Conservation (phyloP, 1,140 invertebrate species). For the Drosophila guanche region DNA sequence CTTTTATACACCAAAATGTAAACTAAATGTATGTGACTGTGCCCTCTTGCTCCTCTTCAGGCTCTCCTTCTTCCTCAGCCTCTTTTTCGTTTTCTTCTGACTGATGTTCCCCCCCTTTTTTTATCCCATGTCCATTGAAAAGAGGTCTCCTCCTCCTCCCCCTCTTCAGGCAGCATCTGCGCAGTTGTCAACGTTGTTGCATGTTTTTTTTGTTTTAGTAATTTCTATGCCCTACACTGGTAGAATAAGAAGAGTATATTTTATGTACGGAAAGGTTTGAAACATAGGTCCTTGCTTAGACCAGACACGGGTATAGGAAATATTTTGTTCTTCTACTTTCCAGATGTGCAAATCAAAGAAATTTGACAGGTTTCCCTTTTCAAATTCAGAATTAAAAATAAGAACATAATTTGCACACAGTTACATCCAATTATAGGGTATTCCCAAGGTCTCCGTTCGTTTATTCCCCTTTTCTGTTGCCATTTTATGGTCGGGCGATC, state of each 20-base stretch:
- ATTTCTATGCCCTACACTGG: constrained; percentile 12
- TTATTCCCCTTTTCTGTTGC: constrained; percentile 53
- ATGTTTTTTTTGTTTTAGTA: constrained; percentile 56
- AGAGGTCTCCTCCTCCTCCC: constrained; percentile 7
- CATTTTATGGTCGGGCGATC: constrained; percentile 62
- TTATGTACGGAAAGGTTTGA: too few relatives aligned
- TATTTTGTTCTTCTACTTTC: too few relatives aligned
- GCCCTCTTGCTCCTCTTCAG: constrained; percentile 2
- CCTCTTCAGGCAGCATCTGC: constrained; percentile 62
- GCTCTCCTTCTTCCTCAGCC: constrained; percentile 20
- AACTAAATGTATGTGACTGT: constrained; percentile 72
- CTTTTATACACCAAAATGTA: constrained; percentile 57
- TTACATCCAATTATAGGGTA: too few relatives aligned
- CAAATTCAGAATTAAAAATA: too few relatives aligned
- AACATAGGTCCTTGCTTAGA: too few relatives aligned
- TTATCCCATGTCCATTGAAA: constrained; percentile 34
- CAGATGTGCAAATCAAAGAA: too few relatives aligned
- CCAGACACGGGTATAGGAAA: too few relatives aligned
- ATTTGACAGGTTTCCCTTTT: too few relatives aligned
- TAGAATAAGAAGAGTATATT: too few relatives aligned
- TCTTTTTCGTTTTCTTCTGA: constrained; percentile 1
- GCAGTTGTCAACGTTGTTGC: constrained; percentile 73
- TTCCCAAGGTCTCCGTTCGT: not conserved
- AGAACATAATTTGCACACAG: too few relatives aligned
- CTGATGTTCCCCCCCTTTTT: constrained; percentile 27